These are phyloP conservation scores for Chymomyza costata DNA, from an alignment of 1,140 invertebrate species.

Conservation along the genomic window DNA sequence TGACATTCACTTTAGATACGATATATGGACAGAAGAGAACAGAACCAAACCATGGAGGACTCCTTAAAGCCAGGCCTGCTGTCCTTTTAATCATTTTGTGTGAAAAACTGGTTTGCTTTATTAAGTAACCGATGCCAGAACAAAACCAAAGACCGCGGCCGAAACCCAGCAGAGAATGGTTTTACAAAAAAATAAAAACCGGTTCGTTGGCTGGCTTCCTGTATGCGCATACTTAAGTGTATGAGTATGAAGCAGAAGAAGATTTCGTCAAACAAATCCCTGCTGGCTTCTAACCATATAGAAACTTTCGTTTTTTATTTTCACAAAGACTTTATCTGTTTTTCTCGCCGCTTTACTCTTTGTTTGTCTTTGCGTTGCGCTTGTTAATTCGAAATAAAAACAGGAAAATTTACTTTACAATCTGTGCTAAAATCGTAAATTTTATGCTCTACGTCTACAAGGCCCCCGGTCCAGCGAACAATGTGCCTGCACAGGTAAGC, in stretches of 20 bases:
- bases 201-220: slow-evolving; percentile 54
- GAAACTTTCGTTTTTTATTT: slow-evolving; percentile 66
- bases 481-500: slow-evolving; percentile 36
- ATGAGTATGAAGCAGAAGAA: slow-evolving; percentile 22
- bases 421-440: slow-evolving; percentile 71
- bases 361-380: slow-evolving; percentile 23
- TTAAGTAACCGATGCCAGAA: slow-evolving; percentile 65
- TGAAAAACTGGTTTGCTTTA: slow-evolving; percentile 68
- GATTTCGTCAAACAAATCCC: slow-evolving; percentile 8
- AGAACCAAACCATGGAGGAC: no score
- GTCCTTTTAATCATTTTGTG: no score
- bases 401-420: slow-evolving; percentile 72
- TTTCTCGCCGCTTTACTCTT: slow-evolving; percentile 10
- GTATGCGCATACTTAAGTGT: slow-evolving; percentile 41
- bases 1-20: no score
- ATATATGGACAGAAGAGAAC: no score
- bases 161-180: no score
- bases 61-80: no score
- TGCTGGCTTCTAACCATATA: slow-evolving; percentile 27
- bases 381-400: slow-evolving; percentile 72
- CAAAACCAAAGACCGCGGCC: no score
- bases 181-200: slow-evolving; percentile 38
- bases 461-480: slow-evolving; percentile 4
- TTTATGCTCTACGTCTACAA: slow-evolving; percentile 51
- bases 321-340: slow-evolving; percentile 21